A percentile compares a stretch with the other conserved stretches of the same genome.
Conservation (phyloP, 2,113 vertebrate species). For the Struthio camelus region DNA sequence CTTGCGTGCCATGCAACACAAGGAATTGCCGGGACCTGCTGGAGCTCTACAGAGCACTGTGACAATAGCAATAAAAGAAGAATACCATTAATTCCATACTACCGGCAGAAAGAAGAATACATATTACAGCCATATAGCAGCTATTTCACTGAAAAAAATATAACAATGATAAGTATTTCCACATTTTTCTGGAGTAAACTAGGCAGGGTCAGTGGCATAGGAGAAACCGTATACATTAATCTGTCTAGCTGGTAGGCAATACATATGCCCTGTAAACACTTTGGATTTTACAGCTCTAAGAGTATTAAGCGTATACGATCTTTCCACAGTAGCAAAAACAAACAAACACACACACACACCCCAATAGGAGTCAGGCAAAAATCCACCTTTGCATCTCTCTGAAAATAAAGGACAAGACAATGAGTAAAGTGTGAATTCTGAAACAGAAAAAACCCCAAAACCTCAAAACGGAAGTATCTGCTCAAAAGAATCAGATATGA, state of each 20-base stretch:
- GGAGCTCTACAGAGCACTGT: not conserved
- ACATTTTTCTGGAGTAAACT: not conserved
- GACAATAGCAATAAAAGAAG: fast-evolving
- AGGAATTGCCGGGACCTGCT: not conserved
- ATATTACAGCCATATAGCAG: not conserved
- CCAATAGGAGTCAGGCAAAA: not conserved
- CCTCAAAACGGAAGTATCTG: not conserved
- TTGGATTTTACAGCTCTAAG: not conserved
- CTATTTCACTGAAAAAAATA: not conserved
- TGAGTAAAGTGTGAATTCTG: not conserved
- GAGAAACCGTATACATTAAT: not conserved
- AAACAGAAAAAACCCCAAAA: not conserved
- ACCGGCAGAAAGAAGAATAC: not conserved
- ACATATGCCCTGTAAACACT: not conserved
- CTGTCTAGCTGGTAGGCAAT: not conserved
- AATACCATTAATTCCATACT: not conserved
- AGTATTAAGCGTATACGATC: not conserved
- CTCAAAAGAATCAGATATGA: not conserved
- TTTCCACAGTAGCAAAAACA: not conserved
- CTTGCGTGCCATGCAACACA: not conserved
- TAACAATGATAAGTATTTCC: not conserved
- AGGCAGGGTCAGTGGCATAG: not conserved
- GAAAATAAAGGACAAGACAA: not conserved
- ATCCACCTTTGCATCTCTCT: not conserved
- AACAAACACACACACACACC: too few species aligned